Evolutionary conservation across 2,888 invertebrate genomes (phyloP), one percentile per base, ranked within the genome.

Genomic region (Tortrix viridana): DNA sequence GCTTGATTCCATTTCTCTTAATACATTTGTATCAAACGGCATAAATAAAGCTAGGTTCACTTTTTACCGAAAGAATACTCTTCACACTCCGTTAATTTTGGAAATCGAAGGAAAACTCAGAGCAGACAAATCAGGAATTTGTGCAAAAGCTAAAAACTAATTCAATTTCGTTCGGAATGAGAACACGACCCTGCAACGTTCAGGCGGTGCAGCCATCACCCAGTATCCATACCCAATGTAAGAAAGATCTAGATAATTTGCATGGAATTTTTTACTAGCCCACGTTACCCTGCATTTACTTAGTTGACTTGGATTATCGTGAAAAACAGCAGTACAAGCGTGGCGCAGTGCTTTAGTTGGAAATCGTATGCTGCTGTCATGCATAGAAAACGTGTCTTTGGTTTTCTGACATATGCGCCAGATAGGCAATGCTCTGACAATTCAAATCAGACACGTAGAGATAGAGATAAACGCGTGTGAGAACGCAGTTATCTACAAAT

Each of bases 111-210:
- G 23, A 46, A 48, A 19, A 20, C 19, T 49, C 38, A 14, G 58
- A 22, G 41, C 56, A 47, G 49, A 50, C 38, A 46, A 50, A 37
- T 41, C 46, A 53, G 63, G 58, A 58, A 63, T 63, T 41, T 58
- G 58, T 32, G 22, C 52, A 48, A 58, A 63, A 58, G 46, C 57
- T 58, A 53, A 58, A 63, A 63, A 63, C 63, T 63, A 63, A 63
- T 63, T 63, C 53, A 63, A 63, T 63, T 63, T 48, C 57, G 50
- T 58, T 63, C 53, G 53, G 63, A 63, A 63, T 58, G 63, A 52
- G 32, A 57, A 53, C 57, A 48, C 63, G 57, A 58, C 53, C 20
- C 44, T 58, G 47, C 63, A 22, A 48, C 43, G 41, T 47, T 53
- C 57, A 48, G 18, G 47, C 57, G 23, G 19, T 60, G 60, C 23